phyloP scores from a whole-genome alignment of 1,140 invertebrate genomes.

The Drosophila navojoa region DNA sequence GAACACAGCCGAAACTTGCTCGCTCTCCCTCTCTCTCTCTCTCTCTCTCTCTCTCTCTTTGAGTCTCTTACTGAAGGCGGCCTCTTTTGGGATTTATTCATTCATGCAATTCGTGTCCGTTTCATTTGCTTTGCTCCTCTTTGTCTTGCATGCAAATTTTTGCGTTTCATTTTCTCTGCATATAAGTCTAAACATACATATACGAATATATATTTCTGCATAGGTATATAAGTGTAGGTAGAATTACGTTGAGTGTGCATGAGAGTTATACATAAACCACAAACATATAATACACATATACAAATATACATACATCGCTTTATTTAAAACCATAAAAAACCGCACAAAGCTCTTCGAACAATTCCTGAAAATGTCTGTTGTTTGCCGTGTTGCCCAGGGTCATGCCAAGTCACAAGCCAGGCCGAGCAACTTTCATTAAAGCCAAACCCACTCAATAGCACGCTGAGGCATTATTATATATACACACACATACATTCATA shows the following conservation, averaged over 20 bases:
- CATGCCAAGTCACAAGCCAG: slow-evolving; percentile 57
- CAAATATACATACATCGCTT: too few species aligned
- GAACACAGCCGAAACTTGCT: not conserved
- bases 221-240: slow-evolving; percentile 38
- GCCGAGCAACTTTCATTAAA: slow-evolving; percentile 65
- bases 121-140: slow-evolving; percentile 45
- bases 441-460: slow-evolving; percentile 60
- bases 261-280: slow-evolving; percentile 11
- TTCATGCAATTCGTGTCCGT: slow-evolving; percentile 60
- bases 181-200: slow-evolving; percentile 9
- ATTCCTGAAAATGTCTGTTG: slow-evolving; percentile 50
- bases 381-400: slow-evolving; percentile 56
- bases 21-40: not conserved
- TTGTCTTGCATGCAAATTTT: slow-evolving; percentile 63
- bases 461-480: slow-evolving; percentile 26
- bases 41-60: not conserved
- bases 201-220: slow-evolving; percentile 1
- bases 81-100: slow-evolving; percentile 53
- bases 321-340: slow-evolving; percentile 16
- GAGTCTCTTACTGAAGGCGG: not conserved
- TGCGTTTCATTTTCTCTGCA: slow-evolving; percentile 46
- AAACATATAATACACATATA: not conserved
- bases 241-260: slow-evolving; percentile 57
- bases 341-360: slow-evolving; percentile 50
- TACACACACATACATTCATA: slow-evolving; percentile 1